Conservation (phyloP, 2,797 vertebrate species). For the Pyrocephalus nanus region DNA sequence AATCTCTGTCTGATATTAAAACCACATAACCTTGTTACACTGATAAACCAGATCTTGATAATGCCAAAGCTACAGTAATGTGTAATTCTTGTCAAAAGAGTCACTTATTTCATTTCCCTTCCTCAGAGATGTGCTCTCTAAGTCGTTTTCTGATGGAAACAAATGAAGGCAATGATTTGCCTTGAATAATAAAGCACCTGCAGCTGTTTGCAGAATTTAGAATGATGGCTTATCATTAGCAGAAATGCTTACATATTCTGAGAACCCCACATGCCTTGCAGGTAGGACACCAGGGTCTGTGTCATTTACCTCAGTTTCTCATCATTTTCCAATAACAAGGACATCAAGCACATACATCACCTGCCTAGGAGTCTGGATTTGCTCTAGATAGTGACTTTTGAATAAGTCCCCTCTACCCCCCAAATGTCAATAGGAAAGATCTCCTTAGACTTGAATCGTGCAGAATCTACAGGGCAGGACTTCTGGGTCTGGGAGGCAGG, state of each 20-base stretch:
- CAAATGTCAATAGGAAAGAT: background rate
- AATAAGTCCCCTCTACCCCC: background rate
- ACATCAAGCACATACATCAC: background rate
- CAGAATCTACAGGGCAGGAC: background rate
- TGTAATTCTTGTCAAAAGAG: slow-evolving; percentile 40
- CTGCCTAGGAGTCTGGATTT: background rate
- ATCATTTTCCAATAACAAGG: background rate
- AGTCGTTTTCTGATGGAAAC: slow-evolving; percentile 39
- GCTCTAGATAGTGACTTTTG: background rate
- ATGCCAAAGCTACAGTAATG: background rate
- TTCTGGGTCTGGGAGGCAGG: background rate
- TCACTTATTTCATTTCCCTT: slow-evolving; percentile 52
- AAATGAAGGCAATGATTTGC: slow-evolving; percentile 46
- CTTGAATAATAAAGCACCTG: slow-evolving; percentile 69
- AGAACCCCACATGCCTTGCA: slow-evolving; percentile 5
- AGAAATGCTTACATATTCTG: slow-evolving; percentile 13
- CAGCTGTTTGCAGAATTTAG: slow-evolving; percentile 42
- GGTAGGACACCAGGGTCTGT: background rate
- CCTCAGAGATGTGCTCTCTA: slow-evolving; percentile 24
- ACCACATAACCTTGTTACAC: background rate
- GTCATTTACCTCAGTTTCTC: background rate
- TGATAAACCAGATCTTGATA: slow-evolving; percentile 35
- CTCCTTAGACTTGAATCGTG: background rate
- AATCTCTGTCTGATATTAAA: background rate
- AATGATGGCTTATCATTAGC: slow-evolving; percentile 37